Conservation (phyloP, 2,113 vertebrate genomes). For the Carassius gibelio region DNA sequence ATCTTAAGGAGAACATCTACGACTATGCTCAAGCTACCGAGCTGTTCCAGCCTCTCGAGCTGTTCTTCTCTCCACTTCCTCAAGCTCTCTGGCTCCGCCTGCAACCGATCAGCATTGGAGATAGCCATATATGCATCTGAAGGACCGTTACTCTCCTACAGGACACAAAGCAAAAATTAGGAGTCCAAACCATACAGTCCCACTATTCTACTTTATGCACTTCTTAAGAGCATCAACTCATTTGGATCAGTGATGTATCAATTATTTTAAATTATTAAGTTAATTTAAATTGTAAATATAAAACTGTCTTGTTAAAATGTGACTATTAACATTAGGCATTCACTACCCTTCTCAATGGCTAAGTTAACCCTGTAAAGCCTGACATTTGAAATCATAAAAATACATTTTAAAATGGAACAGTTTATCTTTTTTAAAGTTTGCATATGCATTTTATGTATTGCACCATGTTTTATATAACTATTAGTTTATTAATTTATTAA, state of each 20-base stretch:
- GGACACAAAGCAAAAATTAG: conserved; percentile 15
- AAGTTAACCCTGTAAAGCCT: too few relatives aligned
- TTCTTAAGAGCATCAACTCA: neutral
- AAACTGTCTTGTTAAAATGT: neutral
- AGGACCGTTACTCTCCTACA: conserved; percentile 90
- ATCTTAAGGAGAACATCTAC: neutral
- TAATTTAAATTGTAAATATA: neutral
- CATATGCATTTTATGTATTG: too few relatives aligned
- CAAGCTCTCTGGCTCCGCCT: conserved; percentile 94
- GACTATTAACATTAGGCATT: too few relatives aligned
- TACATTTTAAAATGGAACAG: too few relatives aligned
- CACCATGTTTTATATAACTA: too few relatives aligned
- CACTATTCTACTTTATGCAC: neutral
- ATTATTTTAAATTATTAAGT: neutral
- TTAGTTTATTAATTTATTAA: too few relatives aligned
- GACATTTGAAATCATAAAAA: too few relatives aligned
- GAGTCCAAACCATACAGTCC: neutral
- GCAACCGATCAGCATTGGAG: conserved; percentile 88
- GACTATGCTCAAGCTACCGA: conserved; percentile 78
- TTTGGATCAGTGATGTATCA: neutral
- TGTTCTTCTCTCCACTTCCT: conserved; percentile 98
- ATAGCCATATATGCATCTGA: conserved; percentile 88
- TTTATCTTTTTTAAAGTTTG: too few relatives aligned
- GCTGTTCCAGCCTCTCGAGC: conserved; percentile 84
- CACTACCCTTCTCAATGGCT: too few relatives aligned